These are phyloP conservation scores for Helogale parvula DNA, from an alignment of 2,113 vertebrate species.

Conservation along the genomic window DNA sequence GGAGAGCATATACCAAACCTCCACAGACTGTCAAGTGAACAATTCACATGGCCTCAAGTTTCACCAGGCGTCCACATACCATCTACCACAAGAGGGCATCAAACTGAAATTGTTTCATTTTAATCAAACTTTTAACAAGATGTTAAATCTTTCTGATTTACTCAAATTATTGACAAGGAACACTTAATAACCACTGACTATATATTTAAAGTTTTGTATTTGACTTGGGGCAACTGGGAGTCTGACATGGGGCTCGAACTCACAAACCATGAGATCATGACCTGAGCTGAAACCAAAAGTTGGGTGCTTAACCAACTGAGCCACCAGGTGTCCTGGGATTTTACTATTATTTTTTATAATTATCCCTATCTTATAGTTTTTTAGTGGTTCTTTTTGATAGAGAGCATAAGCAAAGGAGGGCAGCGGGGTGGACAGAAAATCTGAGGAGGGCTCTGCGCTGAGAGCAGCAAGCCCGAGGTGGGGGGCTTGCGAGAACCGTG, in stretches of 20 bases:
- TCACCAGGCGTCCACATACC: not conserved
- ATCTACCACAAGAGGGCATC: conserved; percentile 48
- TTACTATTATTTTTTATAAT: not conserved
- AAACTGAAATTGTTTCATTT: not conserved
- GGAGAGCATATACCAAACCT: not conserved
- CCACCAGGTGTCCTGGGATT: not conserved
- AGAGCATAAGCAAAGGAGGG: no score
- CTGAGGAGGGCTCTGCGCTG: no score
- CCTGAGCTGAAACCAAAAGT: no score
- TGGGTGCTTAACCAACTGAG: no score
- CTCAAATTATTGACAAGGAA: not conserved
- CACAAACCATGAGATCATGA: no score
- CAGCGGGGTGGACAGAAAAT: no score
- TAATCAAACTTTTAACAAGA: not conserved
- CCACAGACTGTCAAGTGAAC: not conserved
- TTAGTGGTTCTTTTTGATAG: no score
- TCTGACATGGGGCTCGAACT: no score
- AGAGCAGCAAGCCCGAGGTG: no score
- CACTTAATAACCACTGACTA: not conserved
- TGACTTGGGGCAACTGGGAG: not conserved
- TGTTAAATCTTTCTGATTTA: conserved; percentile 1
- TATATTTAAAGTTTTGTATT: not conserved
- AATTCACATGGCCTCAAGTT: not conserved
- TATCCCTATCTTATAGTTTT: no score
- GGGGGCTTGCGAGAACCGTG: no score